Conservation (phyloP, 2,888 invertebrate species). For the Melolontha melolontha region DNA sequence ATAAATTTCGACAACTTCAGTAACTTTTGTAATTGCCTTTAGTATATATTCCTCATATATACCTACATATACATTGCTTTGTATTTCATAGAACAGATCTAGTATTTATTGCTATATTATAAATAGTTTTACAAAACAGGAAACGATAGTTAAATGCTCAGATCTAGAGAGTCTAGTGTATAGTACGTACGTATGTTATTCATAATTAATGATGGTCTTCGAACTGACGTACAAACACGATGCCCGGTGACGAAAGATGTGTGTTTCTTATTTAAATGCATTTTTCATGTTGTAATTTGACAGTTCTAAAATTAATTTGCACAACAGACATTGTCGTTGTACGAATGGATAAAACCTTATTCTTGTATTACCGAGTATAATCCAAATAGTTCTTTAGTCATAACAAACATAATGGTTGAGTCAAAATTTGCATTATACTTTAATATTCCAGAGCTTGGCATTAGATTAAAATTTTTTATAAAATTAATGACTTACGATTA, state of each 20-base stretch:
- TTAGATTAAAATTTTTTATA: too few relatives aligned
- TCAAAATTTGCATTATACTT: too few relatives aligned
- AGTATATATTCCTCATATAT: too few relatives aligned
- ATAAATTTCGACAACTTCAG: too few relatives aligned
- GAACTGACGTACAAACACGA: slow-evolving; percentile 48
- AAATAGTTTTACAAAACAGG: slow-evolving; percentile 23
- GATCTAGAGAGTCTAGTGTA: slow-evolving; percentile 1
- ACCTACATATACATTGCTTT: too few relatives aligned
- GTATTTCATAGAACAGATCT: too few relatives aligned
- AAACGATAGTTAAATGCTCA: slow-evolving; percentile 28
- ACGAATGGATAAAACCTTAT: not conserved
- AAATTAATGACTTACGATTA: too few relatives aligned
- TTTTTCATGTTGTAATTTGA: slow-evolving; percentile 50
- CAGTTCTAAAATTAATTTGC: slow-evolving; percentile 46
- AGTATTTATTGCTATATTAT: slow-evolving; percentile 4
- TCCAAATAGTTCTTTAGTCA: not conserved
- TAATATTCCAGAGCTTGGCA: too few relatives aligned
- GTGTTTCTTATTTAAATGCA: slow-evolving; percentile 46
- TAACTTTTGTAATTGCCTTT: too few relatives aligned
- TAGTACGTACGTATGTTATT: slow-evolving; percentile 18
- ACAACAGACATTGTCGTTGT: slow-evolving; percentile 20
- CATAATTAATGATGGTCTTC: slow-evolving; percentile 45
- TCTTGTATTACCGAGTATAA: not conserved
- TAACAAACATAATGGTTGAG: not conserved
- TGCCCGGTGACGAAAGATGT: slow-evolving; percentile 48